These are phyloP conservation scores for Spialia ferax DNA, from an alignment of 2,888 invertebrate species.

Conservation along the genomic window DNA sequence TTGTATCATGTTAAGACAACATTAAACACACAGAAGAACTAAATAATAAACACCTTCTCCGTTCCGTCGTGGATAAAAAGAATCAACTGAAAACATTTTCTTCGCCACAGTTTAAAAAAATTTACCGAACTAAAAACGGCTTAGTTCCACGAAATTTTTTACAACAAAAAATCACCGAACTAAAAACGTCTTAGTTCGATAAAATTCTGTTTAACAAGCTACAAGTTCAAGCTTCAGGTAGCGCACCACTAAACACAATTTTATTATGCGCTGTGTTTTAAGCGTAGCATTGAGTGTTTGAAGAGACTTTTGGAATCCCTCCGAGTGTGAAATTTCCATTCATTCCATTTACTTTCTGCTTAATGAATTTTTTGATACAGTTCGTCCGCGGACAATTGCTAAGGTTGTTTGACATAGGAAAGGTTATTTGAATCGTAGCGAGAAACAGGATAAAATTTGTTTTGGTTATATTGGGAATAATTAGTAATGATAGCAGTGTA, in stretches of 20 bases:
- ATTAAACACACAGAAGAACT: too few species aligned
- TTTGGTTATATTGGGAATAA: too few species aligned
- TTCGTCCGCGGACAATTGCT: constrained; percentile 42
- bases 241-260: constrained; percentile 66
- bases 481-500: too few species aligned
- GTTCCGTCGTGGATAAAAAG: too few species aligned
- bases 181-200: constrained; percentile 10
- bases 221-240: constrained; percentile 17
- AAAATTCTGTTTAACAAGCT: constrained; percentile 22
- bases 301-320: constrained; percentile 72
- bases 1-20: too few species aligned
- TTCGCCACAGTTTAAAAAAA: too few species aligned
- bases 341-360: constrained; percentile 72
- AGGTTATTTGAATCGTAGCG: background rate
- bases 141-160: constrained; percentile 15
- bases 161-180: constrained; percentile 3
- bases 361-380: constrained; percentile 66
- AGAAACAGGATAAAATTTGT: background rate
- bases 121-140: background rate
- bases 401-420: background rate
- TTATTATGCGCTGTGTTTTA: constrained; percentile 69
- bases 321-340: constrained; percentile 76
- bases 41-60: too few species aligned
- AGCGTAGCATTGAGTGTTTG: constrained; percentile 72
- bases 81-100: too few species aligned